Base-by-base conservation (phyloP, 1,140 invertebrate species). In the Lutraria rhynchaena region DNA sequence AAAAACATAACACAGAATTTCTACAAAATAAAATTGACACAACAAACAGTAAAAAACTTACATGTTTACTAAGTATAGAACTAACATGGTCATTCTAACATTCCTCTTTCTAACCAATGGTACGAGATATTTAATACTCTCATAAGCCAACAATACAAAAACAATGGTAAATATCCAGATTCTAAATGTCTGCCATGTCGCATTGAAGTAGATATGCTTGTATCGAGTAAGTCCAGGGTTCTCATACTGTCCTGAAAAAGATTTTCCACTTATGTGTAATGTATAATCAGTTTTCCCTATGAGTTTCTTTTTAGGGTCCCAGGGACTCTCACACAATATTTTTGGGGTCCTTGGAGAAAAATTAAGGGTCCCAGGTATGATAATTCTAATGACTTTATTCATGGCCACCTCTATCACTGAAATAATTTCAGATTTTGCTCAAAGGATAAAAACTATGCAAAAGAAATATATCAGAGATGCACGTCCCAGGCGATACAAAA, bases 151-250 rank as follows among this genome's bases (percentile, higher is more conserved):
- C 57, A 96, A 93, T 13, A 96, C 89, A 51, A 94, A 95, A 22
- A 95, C 78, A 4, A 95, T 94, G 0, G 95, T 94, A 2, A 95
- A 90, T 17, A 94, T 90, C 96, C 96, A 97, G 86, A 97, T 96
- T 92, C 96, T 96, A 63, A 95, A 92, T 5, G 94, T 95, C 82
- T 96, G 95, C 49, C 92, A 90, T 3, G 96, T 96, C 29, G 95
- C 94, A 89, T 97, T 97, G 91, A 97, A 96, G 90, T 96, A 97
- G 87, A 97, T 94, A 88, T 97, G 96, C 89, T 96, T 96, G 90
- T 96, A 96, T 0, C 74, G 70, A 19, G 86, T 82, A 4, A 51
- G 58, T 75, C 91, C 90, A 49, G 95, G 90, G 31, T 89, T 94
- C 92, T 96, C 96, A 89, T 96, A 96, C 17, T 95, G 94, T 57